Evolutionary conservation across 2,113 vertebrate genomes (phyloP), one percentile per base, ranked within the genome.

Genomic region (Gambusia affinis): DNA sequence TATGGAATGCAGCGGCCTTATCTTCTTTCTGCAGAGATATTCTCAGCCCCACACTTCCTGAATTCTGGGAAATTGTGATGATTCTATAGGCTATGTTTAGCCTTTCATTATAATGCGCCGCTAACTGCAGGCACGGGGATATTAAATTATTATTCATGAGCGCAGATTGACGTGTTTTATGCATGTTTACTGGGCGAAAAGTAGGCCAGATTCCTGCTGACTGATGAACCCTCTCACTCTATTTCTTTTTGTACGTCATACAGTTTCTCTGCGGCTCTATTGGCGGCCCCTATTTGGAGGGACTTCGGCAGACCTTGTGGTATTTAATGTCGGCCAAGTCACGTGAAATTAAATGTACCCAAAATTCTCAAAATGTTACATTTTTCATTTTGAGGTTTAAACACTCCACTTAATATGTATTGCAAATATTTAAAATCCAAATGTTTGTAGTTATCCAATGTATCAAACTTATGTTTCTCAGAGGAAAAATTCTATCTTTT

Each of bases 81-180:
- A 78, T 81, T 84, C 81, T 70, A n/a, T 57, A 73, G 57, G 60
- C 74, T 71, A 76, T 78, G 67, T 85, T 77, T 71, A 71, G 69
- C 64, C 29, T 76, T 12, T 74, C 73, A 70, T 72, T 27, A 64
- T 28, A 64, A 82, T 78, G 67, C 80, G 80, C 87, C 67, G 64
- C 54, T 10, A 51, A 67, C 31, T 83, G 51, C 54, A 47, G 68
- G 68, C 77, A 10, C 22, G n/a, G 61, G 4, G 33, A 87, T 77
- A 86, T 86, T 75, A 81, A 75, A 89, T 84, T 70, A 85, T 89
- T 76, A 88, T 89, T 85, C 78, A 87, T 82, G 79, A 70, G 47
- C 66, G 72, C 77, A 12, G 44, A 30, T 65, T 79, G 72, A 83
- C 79, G 79, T 73, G 68, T 85, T 82, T 76, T 82, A 76, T 66